Evolutionary conservation across 2,888 invertebrate genomes (phyloP), one percentile per base, ranked within the genome.

Genomic region (Eupeodes luniger): DNA sequence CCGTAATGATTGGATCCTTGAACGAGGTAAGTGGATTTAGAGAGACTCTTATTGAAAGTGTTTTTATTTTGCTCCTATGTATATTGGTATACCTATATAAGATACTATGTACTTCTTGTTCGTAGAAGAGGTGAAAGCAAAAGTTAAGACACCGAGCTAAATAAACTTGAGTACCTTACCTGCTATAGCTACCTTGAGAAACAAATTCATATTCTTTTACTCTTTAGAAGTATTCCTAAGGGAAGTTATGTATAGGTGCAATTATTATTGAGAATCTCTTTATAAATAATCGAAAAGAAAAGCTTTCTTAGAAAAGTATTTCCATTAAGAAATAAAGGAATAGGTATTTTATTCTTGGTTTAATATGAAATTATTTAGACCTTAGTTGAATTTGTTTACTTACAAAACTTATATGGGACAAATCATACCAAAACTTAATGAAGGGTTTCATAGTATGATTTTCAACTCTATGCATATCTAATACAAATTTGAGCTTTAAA

Each of bases 1-100:
- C 96, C 0, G 95, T 97, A 0, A 96, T 97, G 89, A 96, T 95
- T 0, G 96, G 96, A 0, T 93, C 96, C 83, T 91, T 97, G 51
- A 95, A 95, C 49, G 95, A 96, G 92, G 96, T 96, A 92, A 92
- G 91, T 72, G 55, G 47, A 34, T 74, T 55, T 70, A 55, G 55
- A 55, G 55, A 72, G 72, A 72, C 72, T 72, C 49, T 74, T 80
- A 16, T 51, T 61, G 19, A 19, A 44, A 59, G 40, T 79, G 59
- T 55, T 64, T 40, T 11, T 49, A 34, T 14, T 69, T 16, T 40
- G 12, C 40, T 40, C 40, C 40, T 40, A 40, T 40, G 9, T 40
- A 40, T 40, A 9, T 40, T 40, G 40, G 5, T 7, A 9, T 40
- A 40, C 40, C 5, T 5, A 40, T 5, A 40, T 9, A 40, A 19